These are phyloP conservation scores for Atractosteus spatula DNA, from an alignment of 2,113 vertebrate genomes.

Conservation along the genomic window DNA sequence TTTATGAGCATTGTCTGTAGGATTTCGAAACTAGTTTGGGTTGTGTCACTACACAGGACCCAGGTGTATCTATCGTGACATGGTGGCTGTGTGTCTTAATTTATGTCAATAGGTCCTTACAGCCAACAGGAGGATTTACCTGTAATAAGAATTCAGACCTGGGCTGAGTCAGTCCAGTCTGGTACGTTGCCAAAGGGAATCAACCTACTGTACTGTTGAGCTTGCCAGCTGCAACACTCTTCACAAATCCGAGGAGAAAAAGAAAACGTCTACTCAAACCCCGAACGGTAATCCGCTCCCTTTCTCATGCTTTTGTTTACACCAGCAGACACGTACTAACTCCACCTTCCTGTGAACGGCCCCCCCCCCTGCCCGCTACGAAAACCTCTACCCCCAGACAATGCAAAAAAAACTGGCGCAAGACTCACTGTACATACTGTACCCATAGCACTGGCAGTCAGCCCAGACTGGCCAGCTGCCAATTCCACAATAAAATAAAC, in stretches of 20 bases:
- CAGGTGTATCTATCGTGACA: too few species aligned
- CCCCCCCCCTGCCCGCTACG: conserved; percentile 11
- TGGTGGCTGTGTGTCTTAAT: too few species aligned
- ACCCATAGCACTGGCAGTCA: conserved; percentile 80
- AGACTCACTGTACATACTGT: conserved; percentile 97
- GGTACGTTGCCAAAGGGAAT: too few species aligned
- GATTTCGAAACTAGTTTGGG: too few species aligned
- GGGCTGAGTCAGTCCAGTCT: too few species aligned
- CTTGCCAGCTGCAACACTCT: background rate
- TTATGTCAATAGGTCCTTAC: too few species aligned
- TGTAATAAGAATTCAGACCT: too few species aligned
- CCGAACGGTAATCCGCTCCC: background rate
- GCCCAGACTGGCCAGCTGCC: conserved; percentile 80
- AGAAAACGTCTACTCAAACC: background rate
- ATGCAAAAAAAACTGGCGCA: conserved; percentile 75
- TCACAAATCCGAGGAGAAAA: conserved; percentile 33
- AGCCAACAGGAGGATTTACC: too few species aligned
- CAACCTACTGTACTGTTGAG: too few species aligned
- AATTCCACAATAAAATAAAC: conserved; percentile 80
- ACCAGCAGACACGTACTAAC: background rate
- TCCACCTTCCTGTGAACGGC: background rate
- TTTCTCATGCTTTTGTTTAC: conserved; percentile 9
- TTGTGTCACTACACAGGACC: too few species aligned
- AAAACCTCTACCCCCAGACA: conserved; percentile 29
- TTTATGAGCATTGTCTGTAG: too few species aligned